These are phyloP conservation scores for Anhinga rufa DNA, from an alignment of 2,113 vertebrate genomes.

Conservation along the genomic window DNA sequence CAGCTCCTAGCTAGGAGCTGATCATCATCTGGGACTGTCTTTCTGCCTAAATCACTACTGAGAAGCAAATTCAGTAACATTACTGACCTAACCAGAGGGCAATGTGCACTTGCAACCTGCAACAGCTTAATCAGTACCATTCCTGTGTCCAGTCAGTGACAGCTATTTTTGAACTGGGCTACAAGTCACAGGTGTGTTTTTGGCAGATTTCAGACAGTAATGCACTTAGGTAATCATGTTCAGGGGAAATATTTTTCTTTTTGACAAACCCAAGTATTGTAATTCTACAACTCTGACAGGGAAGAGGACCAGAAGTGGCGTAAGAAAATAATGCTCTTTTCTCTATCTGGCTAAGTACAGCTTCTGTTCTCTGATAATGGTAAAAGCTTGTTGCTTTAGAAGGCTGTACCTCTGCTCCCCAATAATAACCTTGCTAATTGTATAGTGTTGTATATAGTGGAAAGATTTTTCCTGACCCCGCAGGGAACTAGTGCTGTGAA, in stretches of 20 bases:
- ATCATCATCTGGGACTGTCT: background rate
- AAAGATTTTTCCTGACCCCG: constrained; percentile 30
- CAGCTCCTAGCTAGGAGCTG: background rate
- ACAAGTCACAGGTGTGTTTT: background rate
- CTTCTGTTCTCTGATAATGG: background rate
- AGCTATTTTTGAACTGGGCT: background rate
- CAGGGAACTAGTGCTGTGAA: constrained; percentile 30
- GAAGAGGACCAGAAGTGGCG: background rate
- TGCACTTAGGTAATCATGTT: background rate
- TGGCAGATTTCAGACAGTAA: background rate
- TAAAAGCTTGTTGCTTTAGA: constrained; percentile 17
- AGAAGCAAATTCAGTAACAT: background rate
- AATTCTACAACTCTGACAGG: background rate
- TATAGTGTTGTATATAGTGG: background rate
- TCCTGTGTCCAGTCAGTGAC: background rate
- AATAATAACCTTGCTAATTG: constrained; percentile 31
- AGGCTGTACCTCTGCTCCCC: constrained; percentile 12
- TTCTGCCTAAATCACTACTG: background rate
- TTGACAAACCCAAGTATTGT: background rate
- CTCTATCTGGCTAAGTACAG: background rate
- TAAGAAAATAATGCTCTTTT: background rate
- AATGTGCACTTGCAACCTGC: background rate
- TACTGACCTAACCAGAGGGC: background rate
- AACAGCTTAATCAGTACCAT: background rate
- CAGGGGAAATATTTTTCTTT: background rate